phyloP scores from a whole-genome alignment of 2,113 vertebrate genomes.

The Pygathrix nemaeus region DNA sequence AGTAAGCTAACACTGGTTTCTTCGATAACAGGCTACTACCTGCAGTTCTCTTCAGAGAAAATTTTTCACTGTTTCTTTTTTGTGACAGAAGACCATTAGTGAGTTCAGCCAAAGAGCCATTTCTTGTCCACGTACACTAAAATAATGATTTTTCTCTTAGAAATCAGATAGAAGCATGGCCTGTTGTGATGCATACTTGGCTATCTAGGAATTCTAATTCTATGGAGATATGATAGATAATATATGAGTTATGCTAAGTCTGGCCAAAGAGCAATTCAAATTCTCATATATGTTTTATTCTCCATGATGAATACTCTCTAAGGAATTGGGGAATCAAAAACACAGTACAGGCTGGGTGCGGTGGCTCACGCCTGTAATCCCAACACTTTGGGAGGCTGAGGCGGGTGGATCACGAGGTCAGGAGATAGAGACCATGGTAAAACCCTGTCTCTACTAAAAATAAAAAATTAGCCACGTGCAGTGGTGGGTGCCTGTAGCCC shows the following conservation, averaged over 20 bases:
- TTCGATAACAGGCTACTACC: neutral
- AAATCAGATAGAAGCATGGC: neutral
- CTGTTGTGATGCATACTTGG: neutral
- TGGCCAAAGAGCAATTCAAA: neutral
- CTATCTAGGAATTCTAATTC: neutral
- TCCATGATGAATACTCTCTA: neutral
- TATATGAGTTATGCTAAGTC: neutral
- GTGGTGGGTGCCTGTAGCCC: no score
- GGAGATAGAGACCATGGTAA: no score
- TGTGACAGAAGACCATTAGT: neutral
- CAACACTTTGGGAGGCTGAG: no score
- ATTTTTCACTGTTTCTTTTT: neutral
- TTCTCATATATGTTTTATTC: neutral
- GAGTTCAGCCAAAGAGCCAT: neutral
- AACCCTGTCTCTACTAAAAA: no score
- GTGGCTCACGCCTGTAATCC: no score
- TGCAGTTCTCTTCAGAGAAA: neutral
- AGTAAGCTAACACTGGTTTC: neutral
- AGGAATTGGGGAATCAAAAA: neutral
- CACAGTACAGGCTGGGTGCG: no score
- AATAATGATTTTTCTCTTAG: neutral
- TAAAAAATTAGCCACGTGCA: no score
- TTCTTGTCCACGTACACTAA: neutral
- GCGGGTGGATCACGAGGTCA: no score
- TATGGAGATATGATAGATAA: neutral